A percentile compares a stretch with the other conserved stretches of the same genome.
Evolutionary conservation across 2,113 vertebrate species (phyloP).

Genomic region (Fulica atra): DNA sequence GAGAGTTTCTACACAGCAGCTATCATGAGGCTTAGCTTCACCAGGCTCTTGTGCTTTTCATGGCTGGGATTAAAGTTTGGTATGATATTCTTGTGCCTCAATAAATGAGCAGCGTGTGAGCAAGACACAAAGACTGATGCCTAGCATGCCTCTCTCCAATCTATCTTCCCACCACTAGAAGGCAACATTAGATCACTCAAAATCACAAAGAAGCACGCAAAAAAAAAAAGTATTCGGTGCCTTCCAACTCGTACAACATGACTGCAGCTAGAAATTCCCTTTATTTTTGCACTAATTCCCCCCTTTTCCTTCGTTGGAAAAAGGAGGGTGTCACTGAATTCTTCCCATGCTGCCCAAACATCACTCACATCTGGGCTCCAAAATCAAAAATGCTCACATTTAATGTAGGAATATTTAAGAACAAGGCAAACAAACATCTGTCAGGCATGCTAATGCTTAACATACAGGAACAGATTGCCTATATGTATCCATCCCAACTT

Average conservation of each 20-base stretch:
- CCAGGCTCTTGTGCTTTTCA: not conserved
- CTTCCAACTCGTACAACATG: fast-evolving
- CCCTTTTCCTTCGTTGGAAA: not conserved
- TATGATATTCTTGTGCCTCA: not conserved
- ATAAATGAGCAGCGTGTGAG: not conserved
- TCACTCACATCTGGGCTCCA: not conserved
- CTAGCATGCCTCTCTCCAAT: not conserved
- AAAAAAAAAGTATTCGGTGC: not conserved
- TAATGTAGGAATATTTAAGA: not conserved
- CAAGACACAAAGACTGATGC: too few relatives aligned
- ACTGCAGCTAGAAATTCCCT: not conserved
- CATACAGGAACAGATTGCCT: not conserved
- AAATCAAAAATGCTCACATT: not conserved
- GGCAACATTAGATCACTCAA: not conserved
- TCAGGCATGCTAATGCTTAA: not conserved
- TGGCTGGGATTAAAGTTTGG: not conserved
- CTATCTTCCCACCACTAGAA: conserved; percentile 12
- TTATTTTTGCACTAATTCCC: not conserved
- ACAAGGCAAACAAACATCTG: not conserved
- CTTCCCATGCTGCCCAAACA: not conserved
- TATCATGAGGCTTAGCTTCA: not conserved
- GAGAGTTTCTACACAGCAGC: too few relatives aligned
- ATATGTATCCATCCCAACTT: not conserved
- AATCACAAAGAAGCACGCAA: not conserved
- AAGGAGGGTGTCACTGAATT: fast-evolving